Evolutionary conservation across 2,113 vertebrate genomes (phyloP), one percentile per base, ranked within the genome.

Genomic region (Laticauda colubrina): DNA sequence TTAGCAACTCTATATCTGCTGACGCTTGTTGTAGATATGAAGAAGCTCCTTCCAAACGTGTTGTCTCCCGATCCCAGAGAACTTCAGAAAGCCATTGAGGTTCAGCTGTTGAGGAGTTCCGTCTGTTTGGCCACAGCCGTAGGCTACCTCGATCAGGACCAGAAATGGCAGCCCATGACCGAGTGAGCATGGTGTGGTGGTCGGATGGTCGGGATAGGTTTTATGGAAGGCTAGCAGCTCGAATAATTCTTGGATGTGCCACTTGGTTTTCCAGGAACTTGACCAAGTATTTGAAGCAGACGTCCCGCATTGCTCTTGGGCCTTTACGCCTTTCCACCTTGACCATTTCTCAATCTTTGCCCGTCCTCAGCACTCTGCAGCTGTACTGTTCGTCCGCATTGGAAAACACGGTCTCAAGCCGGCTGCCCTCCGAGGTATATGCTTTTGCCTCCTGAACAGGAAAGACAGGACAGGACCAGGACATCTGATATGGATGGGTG

Each of bases 71-170:
- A 99, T 96, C 99, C 99, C 8, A 98, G 98, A 5, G 99, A 99
- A 96, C 98, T 99, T 95, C 99, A 99, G 96, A 99, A 99, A 96
- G 98, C 99, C 94, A 98, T 99, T 89, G 99, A 99, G 97, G 98
- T 99, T 48, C 99, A 99, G 96, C 98, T 99, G 88, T 96, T 99
- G 87, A 98, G 99, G 97, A 99, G 98, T 39, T 98, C 99, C 3
- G 98, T 99, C 0, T 98, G 98, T 85, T 96, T 99, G 95, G 98
- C 98, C 94, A 97, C 97, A 2, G 98, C 98, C 91, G 95, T 98
- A 91, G 97, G 94, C 92, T 98, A 98, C 85, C 29, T 94, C 18
- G 98, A 98, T 45, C 98, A 98, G 94, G 99, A 99, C 85, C 98
- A 98, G 91, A 98, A 97, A 95, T 97, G 97, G 96, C 98, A 91